A percentile compares a stretch with the other conserved stretches of the same genome.
Evolutionary conservation across 2,113 vertebrate genomes (phyloP).

Genomic region (Tauraco erythrolophus): DNA sequence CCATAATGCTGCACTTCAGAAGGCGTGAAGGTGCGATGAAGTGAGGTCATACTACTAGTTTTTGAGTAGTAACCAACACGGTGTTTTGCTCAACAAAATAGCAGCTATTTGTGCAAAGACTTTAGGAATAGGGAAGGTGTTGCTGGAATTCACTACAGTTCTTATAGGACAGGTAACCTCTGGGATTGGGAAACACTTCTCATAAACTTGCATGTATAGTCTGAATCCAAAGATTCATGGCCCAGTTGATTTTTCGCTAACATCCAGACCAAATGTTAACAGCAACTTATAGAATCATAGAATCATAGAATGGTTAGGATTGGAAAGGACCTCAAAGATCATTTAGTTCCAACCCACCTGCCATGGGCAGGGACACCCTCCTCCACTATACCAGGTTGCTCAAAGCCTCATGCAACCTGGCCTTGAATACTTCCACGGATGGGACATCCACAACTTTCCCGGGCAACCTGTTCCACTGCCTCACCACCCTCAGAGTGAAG

Average conservation of each 20-base stretch:
- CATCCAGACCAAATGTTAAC: neutral
- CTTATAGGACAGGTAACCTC: neutral
- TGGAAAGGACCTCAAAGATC: too few relatives aligned
- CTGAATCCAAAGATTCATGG: neutral
- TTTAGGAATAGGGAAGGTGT: neutral
- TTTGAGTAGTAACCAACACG: neutral
- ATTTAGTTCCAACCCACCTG: too few relatives aligned
- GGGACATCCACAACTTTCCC: too few relatives aligned
- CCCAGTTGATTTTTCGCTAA: neutral
- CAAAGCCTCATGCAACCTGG: too few relatives aligned
- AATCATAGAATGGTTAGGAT: too few relatives aligned
- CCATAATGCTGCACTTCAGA: neutral
- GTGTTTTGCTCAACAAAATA: neutral
- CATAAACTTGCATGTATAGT: accelerated
- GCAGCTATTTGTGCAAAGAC: neutral
- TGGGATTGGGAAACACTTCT: neutral
- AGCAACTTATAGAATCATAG: too few relatives aligned
- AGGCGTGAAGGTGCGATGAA: neutral
- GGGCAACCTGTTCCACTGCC: too few relatives aligned
- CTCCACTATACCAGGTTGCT: too few relatives aligned
- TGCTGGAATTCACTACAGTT: neutral
- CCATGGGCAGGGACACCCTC: too few relatives aligned
- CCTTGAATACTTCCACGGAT: too few relatives aligned
- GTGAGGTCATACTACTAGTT: neutral
- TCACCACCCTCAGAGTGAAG: too few relatives aligned